Evolutionary conservation across 2,888 invertebrate species (phyloP).

Genomic region (Microctonus brassicae): DNA sequence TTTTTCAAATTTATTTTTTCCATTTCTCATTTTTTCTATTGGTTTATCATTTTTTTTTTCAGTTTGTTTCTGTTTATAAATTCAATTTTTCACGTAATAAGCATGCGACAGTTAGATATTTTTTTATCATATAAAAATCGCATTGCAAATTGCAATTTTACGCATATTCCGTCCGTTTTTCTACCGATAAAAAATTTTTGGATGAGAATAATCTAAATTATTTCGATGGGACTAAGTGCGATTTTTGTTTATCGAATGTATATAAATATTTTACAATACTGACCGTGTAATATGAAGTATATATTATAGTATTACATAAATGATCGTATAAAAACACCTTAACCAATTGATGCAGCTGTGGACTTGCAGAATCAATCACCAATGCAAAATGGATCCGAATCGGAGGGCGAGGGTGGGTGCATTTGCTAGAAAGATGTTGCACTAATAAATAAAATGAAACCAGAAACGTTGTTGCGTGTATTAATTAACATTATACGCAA

Average conservation of each 20-base stretch:
- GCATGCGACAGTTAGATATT: background rate
- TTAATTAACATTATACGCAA: background rate
- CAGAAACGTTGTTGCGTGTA: slow-evolving; percentile 4
- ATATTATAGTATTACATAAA: slow-evolving; percentile 6
- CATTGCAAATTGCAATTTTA: slow-evolving; percentile 3
- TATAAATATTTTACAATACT: slow-evolving; percentile 8
- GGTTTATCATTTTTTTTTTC: background rate
- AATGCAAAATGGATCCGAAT: slow-evolving; percentile 84
- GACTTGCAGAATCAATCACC: slow-evolving; percentile 86
- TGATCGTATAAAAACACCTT: slow-evolving; percentile 54
- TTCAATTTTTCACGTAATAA: background rate
- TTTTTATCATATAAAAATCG: background rate
- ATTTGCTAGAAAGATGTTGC: slow-evolving; percentile 75
- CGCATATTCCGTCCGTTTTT: slow-evolving; percentile 14
- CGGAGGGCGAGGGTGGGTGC: slow-evolving; percentile 86
- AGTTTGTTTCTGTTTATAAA: slow-evolving; percentile 5
- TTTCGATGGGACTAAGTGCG: background rate
- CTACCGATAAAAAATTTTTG: background rate
- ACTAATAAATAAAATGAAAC: slow-evolving; percentile 30
- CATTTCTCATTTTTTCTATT: slow-evolving; percentile 32
- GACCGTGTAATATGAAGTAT: background rate
- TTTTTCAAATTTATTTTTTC: slow-evolving; percentile 33
- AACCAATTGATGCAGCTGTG: slow-evolving; percentile 76
- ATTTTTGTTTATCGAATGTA: background rate
- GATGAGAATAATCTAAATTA: background rate